Evolutionary conservation across 1,140 invertebrate genomes (phyloP), one percentile per base, ranked within the genome.

Genomic region (Drosophila navojoa): DNA sequence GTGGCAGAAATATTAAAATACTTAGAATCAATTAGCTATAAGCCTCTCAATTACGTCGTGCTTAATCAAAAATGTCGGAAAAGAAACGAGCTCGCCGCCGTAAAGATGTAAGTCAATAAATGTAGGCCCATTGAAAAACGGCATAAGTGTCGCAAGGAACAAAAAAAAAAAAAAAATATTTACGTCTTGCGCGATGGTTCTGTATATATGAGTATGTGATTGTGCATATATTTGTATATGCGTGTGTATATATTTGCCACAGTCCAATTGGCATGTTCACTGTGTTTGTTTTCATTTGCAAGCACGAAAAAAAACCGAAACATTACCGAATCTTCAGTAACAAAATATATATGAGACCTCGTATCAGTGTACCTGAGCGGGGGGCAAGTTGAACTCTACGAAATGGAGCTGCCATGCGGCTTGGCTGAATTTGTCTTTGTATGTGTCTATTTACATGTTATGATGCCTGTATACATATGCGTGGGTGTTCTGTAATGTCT

Each of bases 1-100:
- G 81, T 85, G 81, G 81, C 81, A 86, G 50, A 86, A 64, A 61
- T 53, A 80, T 68, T 59, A 81, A 77, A 77, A 70, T 74, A 85
- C 40, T 74, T 58, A 42, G 53, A 87, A 64, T 67, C 16, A 68
- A 77, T 75, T 85, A 35, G 42, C 25, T 16, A 62, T 75, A 59
- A 32, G 52, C 29, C 13, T 40, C 52, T n/a, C 19, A 45, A 57
- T 53, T 63, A 42, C 35, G 45, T 60, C 47, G 5, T 27, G 47
- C 47, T 45, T 71, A 35, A 57, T 6, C 22, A 19, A 76, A 55
- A 45, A 92, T 92, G 91, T 92, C 91, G 40, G 91, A 92, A 71
- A 92, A 92, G 69, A 92, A 91, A 81, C 78, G 90, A 55, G 68
- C 91, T 58, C 85, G 91, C 68, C 91, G 91, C 42, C 91, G 91